Evolutionary conservation across 2,888 invertebrate genomes (phyloP).

Genomic region (Anthoptus insignis): DNA sequence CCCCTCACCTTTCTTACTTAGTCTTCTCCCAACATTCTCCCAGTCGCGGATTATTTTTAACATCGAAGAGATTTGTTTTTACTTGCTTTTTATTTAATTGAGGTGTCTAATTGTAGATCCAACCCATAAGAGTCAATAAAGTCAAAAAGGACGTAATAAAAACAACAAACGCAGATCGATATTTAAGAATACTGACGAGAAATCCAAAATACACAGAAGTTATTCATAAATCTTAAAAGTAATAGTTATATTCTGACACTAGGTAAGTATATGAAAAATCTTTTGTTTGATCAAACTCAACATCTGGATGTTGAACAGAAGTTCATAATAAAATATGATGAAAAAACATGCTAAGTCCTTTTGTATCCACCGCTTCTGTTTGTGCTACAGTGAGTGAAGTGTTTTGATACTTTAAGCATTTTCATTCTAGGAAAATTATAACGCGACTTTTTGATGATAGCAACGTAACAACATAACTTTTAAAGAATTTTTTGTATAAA

Average conservation of each 20-base stretch:
- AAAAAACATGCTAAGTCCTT: conserved; percentile 86
- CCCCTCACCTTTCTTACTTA: no score
- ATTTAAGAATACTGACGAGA: conserved; percentile 65
- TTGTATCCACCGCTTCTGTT: conserved; percentile 82
- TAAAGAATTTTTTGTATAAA: no score
- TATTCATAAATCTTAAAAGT: conserved; percentile 76
- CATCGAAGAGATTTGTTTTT: no score
- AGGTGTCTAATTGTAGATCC: no score
- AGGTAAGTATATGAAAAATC: conserved; percentile 79
- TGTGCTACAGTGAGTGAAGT: conserved; percentile 56
- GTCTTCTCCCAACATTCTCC: no score
- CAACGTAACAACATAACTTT: no score
- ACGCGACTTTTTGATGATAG: no score
- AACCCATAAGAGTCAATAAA: no score
- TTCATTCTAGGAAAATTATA: conserved; percentile 53
- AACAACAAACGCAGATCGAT: conserved; percentile 34
- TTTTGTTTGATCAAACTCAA: conserved; percentile 85
- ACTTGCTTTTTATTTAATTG: no score
- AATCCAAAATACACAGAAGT: conserved; percentile 75
- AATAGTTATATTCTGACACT: conserved; percentile 78
- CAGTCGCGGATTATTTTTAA: no score
- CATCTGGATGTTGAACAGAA: conserved; percentile 86
- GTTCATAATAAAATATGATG: conserved; percentile 86
- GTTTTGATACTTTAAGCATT: conserved; percentile 68
- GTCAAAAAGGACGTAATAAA: no score